Conservation (phyloP, 2,113 vertebrate genomes). For the Chamaetylas fuelleborni region DNA sequence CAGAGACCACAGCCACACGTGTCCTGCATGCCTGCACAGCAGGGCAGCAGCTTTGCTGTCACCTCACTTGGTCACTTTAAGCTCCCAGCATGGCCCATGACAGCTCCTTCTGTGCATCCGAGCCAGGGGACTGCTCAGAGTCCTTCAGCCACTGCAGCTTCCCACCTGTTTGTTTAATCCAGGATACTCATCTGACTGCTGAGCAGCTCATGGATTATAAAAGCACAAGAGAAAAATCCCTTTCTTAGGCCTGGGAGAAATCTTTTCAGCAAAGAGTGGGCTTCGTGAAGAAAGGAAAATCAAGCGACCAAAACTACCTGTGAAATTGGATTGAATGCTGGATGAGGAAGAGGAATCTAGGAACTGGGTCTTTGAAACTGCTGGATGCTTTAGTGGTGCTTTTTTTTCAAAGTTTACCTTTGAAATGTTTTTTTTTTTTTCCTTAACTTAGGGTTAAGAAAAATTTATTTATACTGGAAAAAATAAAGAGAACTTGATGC, state of each 20-base stretch:
- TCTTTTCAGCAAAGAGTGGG: neutral
- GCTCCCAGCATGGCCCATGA: neutral
- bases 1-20: neutral
- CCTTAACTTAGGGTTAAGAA: neutral
- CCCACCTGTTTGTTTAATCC: neutral
- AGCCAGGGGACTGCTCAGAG: neutral
- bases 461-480: neutral
- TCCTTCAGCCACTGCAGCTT: neutral
- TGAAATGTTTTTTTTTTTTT: neutral
- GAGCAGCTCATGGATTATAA: neutral
- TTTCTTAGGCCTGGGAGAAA: neutral
- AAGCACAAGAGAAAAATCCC: neutral
- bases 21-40: neutral
- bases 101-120: rapidly evolving
- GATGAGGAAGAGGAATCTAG: neutral
- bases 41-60: neutral
- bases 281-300: neutral
- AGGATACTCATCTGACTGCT: neutral
- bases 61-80: neutral
- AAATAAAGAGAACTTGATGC: neutral
- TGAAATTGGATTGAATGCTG: neutral
- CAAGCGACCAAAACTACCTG: neutral
- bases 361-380: neutral
- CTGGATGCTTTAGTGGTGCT: neutral
- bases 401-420: neutral